Percentiles rank a stretch among this genome's conserved stretches.
phyloP scores from a whole-genome alignment of 2,888 invertebrate genomes.

The Pterostichus niger region DNA sequence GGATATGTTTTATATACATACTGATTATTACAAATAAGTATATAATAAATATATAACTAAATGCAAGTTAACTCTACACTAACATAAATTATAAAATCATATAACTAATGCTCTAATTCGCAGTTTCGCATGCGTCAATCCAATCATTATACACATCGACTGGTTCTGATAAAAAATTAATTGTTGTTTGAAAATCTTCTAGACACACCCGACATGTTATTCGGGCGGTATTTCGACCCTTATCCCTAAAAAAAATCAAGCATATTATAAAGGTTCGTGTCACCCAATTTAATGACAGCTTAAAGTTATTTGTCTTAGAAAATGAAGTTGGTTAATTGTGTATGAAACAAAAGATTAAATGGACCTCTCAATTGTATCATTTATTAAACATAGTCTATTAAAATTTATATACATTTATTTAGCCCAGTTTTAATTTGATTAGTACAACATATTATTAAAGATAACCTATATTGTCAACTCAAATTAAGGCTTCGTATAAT shows the following conservation, averaged over 20 bases:
- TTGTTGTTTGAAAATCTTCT: conserved; percentile 97
- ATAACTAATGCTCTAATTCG: conserved; percentile 82
- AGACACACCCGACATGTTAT: conserved; percentile 97
- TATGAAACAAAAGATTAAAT: no score
- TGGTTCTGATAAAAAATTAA: conserved; percentile 97
- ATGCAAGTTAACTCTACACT: conserved; percentile 14
- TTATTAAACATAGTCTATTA: no score
- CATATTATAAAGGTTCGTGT: no score
- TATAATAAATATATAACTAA: not conserved
- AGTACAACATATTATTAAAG: no score
- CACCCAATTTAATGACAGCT: no score
- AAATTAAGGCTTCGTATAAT: no score
- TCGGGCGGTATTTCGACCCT: conserved; percentile 94
- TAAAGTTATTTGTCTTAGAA: no score
- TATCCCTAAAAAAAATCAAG: conserved; percentile 86
- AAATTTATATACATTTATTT: no score
- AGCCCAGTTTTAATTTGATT: no score
- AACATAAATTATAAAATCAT: not conserved
- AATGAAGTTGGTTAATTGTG: no score
- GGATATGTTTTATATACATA: conserved; percentile 6
- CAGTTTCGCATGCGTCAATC: conserved; percentile 99
- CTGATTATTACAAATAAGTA: not conserved
- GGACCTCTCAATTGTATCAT: no score
- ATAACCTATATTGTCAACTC: no score
- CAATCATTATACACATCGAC: conserved; percentile 99